These are phyloP conservation scores for Bemisia tabaci DNA, from an alignment of 1,140 invertebrate species.

Conservation along the genomic window DNA sequence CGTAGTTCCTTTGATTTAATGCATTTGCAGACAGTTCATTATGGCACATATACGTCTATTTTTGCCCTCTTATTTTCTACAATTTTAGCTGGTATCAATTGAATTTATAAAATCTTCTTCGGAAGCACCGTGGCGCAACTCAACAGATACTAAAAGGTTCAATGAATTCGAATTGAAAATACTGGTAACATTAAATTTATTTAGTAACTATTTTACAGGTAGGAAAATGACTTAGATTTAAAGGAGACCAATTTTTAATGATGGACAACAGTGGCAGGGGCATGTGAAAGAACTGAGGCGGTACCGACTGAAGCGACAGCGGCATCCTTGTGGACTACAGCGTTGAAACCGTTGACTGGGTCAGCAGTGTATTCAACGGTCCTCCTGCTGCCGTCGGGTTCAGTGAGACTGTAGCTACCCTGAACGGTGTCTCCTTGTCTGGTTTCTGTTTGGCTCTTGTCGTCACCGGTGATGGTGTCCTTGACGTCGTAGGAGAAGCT, in stretches of 20 bases:
- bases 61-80: too few relatives aligned
- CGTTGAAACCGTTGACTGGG: constrained; percentile 45
- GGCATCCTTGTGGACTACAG: constrained; percentile 39
- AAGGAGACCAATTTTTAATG: neutral
- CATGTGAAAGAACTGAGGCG: neutral
- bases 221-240: neutral
- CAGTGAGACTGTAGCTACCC: constrained; percentile 32
- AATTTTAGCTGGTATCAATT: too few relatives aligned
- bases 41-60: too few relatives aligned
- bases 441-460: constrained; percentile 43
- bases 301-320: neutral
- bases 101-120: too few relatives aligned
- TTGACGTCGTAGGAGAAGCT: constrained; percentile 39
- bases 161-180: too few relatives aligned
- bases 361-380: constrained; percentile 46
- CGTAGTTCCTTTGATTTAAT: too few relatives aligned
- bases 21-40: too few relatives aligned
- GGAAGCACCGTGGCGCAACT: too few relatives aligned
- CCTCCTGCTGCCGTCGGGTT: constrained; percentile 39
- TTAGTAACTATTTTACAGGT: neutral
- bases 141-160: too few relatives aligned
- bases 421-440: constrained; percentile 41
- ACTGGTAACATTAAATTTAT: neutral
- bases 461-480: constrained; percentile 41
- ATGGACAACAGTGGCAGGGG: neutral